Percentiles rank a stretch among this genome's conserved stretches.
phyloP scores from a whole-genome alignment of 2,113 vertebrate genomes.

The Stegostoma tigrinum region DNA sequence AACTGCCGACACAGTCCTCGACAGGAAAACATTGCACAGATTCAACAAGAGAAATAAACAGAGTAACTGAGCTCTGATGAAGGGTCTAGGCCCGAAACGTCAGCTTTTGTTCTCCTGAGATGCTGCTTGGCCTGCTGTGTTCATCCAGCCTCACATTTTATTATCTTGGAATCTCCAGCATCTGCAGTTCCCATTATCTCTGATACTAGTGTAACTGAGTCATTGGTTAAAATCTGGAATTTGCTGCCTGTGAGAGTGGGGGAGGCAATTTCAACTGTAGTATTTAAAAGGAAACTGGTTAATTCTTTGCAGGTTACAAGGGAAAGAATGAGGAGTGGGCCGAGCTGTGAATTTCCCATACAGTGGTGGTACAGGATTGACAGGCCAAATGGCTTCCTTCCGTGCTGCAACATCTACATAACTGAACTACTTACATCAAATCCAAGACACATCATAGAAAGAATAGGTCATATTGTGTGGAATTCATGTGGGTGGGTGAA shows the following conservation, averaged over 20 bases:
- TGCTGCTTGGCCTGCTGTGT: no score
- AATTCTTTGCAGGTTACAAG: not conserved
- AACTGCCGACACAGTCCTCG: no score
- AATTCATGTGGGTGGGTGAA: not conserved
- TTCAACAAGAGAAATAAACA: not conserved
- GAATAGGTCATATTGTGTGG: not conserved
- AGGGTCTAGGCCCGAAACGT: no score
- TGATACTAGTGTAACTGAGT: not conserved
- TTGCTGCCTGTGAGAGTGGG: no score
- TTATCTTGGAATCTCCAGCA: no score
- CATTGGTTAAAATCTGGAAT: not conserved
- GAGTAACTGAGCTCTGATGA: not conserved
- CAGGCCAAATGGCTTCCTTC: not conserved
- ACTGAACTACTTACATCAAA: not conserved
- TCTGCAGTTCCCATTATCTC: no score
- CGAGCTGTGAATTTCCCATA: no score
- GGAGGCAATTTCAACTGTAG: not conserved
- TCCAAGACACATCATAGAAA: not conserved
- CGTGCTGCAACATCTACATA: not conserved
- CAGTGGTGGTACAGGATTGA: not conserved
- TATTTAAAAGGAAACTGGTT: not conserved
- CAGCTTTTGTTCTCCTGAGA: no score
- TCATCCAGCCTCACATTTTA: no score
- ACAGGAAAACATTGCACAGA: not conserved
- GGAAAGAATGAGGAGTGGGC: not conserved